A percentile compares a stretch with the other conserved stretches of the same genome.
These are phyloP conservation scores for Opisthocomus hoazin DNA, from an alignment of 2,113 vertebrate genomes.

Conservation along the genomic window DNA sequence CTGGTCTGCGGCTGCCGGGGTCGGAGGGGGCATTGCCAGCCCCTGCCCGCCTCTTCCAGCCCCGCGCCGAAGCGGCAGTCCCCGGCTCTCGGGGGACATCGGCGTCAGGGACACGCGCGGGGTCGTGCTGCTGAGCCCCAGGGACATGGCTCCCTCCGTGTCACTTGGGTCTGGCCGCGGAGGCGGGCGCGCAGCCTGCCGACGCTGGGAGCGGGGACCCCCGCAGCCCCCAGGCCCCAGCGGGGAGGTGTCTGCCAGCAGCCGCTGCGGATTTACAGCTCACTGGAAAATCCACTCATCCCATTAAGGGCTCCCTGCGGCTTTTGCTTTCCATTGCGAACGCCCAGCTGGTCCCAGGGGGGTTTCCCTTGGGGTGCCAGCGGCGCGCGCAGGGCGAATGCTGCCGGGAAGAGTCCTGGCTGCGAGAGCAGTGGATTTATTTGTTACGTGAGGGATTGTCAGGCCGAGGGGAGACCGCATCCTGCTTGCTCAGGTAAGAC, in stretches of 20 bases:
- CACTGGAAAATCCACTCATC: slow-evolving; percentile 55
- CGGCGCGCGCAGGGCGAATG: accelerated
- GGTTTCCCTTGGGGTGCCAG: not conserved
- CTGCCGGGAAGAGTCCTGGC: not conserved
- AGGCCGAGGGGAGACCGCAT: not conserved
- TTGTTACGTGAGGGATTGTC: not conserved
- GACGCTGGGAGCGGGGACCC: accelerated
- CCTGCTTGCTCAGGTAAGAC: not conserved
- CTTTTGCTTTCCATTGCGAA: slow-evolving; percentile 45
- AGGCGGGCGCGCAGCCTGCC: not conserved
- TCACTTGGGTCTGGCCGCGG: not conserved
- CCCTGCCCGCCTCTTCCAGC: not conserved
- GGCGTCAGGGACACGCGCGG: not conserved
- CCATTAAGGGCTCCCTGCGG: slow-evolving; percentile 21
- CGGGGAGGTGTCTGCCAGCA: not conserved
- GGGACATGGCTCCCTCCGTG: not conserved
- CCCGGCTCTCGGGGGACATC: not conserved
- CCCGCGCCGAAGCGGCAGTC: accelerated
- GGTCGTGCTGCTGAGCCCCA: not conserved
- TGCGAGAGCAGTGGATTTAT: accelerated
- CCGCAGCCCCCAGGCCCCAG: not conserved
- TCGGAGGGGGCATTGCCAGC: not conserved
- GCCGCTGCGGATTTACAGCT: slow-evolving; percentile 10
- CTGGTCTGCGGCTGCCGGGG: not conserved
- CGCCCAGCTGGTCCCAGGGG: not conserved